Evolutionary conservation across 64 coral and sea anemone genomes (phyloP).

Genomic region (Stichodactyla helianthus): DNA sequence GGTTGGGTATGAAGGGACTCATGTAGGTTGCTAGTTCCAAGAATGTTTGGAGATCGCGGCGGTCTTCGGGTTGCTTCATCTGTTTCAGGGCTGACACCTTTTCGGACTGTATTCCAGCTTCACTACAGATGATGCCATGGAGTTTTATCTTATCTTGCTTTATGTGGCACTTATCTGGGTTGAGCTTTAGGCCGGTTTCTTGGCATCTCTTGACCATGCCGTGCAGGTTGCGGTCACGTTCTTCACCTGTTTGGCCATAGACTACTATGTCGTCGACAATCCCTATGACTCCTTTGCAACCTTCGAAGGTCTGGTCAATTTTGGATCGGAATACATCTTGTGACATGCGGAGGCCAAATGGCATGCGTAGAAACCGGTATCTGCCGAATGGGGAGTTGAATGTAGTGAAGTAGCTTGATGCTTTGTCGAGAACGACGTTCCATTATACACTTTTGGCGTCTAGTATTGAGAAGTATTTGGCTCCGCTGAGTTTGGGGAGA

Average conservation of each 20-base stretch:
- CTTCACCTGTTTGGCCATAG: too few species aligned
- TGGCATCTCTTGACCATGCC: constrained; percentile 22
- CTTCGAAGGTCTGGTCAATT: constrained; percentile 55
- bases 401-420: too few species aligned
- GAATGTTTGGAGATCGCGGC: too few species aligned
- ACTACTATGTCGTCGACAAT: too few species aligned
- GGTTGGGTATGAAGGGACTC: constrained; percentile 50
- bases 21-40: constrained; percentile 48
- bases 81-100: too few species aligned
- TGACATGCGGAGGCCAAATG: constrained; percentile 60
- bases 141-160: constrained; percentile 57
- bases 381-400: too few species aligned
- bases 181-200: constrained; percentile 39
- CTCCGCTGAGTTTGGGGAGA: too few species aligned
- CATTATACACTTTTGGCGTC: too few species aligned
- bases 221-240: constrained; percentile 44
- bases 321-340: too few species aligned
- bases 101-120: constrained; percentile 52
- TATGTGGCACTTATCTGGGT: constrained; percentile 51
- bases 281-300: constrained; percentile 42
- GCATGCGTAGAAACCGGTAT: constrained; percentile 25
- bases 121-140: constrained; percentile 47
- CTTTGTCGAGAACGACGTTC: too few species aligned
- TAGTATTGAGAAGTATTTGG: too few species aligned
- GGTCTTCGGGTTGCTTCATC: too few species aligned